Percentiles rank a stretch among this genome's conserved stretches.
Evolutionary conservation across 1,140 invertebrate species (phyloP).

Genomic region (Drosophila teissieri): DNA sequence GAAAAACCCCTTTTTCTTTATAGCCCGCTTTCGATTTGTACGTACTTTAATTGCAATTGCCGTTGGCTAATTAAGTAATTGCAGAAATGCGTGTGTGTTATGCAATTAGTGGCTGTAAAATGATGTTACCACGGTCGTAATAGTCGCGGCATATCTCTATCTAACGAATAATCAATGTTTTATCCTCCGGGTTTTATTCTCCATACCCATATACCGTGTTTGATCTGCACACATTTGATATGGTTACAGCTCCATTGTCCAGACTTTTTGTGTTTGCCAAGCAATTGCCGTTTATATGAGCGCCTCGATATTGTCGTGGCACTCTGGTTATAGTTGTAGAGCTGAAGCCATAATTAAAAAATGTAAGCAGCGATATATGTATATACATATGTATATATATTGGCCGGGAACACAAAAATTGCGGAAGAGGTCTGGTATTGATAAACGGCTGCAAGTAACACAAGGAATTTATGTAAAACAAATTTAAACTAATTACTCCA

Average conservation of each 20-base stretch:
- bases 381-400: too few relatives aligned
- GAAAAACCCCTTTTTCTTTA: conserved; percentile 66
- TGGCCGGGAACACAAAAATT: neutral
- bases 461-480: neutral
- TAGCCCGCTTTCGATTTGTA: conserved; percentile 68
- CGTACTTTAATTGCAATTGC: conserved; percentile 70
- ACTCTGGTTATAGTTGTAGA: conserved; percentile 28
- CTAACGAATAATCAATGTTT: conserved; percentile 57
- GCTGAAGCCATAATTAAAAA: conserved; percentile 40
- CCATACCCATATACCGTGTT: conserved; percentile 15
- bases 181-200: conserved; percentile 58
- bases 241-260: conserved; percentile 30
- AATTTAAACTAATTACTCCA: too few relatives aligned
- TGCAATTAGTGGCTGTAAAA: conserved; percentile 76
- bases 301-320: conserved; percentile 36
- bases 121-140: conserved; percentile 61
- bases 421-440: neutral
- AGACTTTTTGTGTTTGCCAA: conserved; percentile 41
- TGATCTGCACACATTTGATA: conserved; percentile 22
- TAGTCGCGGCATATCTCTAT: conserved; percentile 21
- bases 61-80: conserved; percentile 79
- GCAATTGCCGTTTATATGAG: conserved; percentile 46
- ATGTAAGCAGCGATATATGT: conserved; percentile 18
- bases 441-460: neutral
- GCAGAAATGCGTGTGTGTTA: conserved; percentile 62